Percentiles rank a stretch among this genome's conserved stretches.
Conservation (phyloP, 2,888 invertebrate species). For the Diarsia dahlii region DNA sequence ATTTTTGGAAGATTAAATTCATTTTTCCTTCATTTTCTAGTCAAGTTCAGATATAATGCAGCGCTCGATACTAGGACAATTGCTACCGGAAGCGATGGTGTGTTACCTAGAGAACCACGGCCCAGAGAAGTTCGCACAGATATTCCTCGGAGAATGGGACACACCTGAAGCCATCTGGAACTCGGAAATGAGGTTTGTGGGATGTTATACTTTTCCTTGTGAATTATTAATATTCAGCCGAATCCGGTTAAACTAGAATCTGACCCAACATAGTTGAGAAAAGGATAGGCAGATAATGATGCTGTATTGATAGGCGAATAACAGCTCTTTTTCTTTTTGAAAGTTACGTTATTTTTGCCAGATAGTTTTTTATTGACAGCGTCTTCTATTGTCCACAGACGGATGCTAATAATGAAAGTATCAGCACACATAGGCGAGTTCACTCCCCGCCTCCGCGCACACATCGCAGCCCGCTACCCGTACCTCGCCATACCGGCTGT, state of each 20-base stretch:
- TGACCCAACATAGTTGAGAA: too few species aligned
- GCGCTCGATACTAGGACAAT: conserved; percentile 97
- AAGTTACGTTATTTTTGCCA: too few species aligned
- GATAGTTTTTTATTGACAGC: too few species aligned
- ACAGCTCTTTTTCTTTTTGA: too few species aligned
- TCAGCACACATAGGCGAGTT: conserved; percentile 99
- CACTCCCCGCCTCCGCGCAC: conserved; percentile 97
- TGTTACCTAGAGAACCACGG: conserved; percentile 99
- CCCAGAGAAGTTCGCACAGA: conserved; percentile 99
- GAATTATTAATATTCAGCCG: too few species aligned
- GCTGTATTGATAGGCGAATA: too few species aligned
- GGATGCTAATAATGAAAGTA: conserved; percentile 98
- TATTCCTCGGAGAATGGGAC: conserved; percentile 99
- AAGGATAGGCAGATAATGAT: too few species aligned
- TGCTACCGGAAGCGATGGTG: conserved; percentile 99
- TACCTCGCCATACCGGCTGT: conserved; percentile 98
- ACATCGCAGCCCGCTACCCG: conserved; percentile 98
- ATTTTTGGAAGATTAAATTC: neutral
- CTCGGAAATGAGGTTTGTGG: conserved; percentile 96
- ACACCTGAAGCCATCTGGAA: conserved; percentile 99
- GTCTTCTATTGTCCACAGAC: conserved; percentile 82
- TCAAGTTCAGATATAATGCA: conserved; percentile 96
- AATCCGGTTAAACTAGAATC: too few species aligned
- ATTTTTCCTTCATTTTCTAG: conserved; percentile 67
- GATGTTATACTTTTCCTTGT: neutral